Evolutionary conservation across 2,888 invertebrate species (phyloP).

Genomic region (Coenonympha glycerion): DNA sequence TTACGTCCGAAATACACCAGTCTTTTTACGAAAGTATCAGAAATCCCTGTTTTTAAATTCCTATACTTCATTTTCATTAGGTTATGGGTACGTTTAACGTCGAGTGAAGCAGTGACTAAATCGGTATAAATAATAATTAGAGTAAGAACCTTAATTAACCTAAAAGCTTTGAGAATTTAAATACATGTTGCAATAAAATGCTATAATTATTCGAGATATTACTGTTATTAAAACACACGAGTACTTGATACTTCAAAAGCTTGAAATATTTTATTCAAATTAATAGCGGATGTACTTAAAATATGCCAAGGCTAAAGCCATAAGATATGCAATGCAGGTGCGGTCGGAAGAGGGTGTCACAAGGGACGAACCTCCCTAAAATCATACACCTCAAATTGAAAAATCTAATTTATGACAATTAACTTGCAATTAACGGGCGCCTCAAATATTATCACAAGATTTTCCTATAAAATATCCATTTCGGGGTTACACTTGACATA

Average conservation of each 20-base stretch:
- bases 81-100: too few species aligned
- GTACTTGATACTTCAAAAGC: not conserved
- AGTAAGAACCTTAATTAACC: constrained; percentile 37
- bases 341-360: too few species aligned
- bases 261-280: not conserved
- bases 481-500: too few species aligned
- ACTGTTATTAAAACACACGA: not conserved
- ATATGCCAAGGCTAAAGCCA: too few species aligned
- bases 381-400: too few species aligned
- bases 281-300: too few species aligned
- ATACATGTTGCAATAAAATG: not conserved
- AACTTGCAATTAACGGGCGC: too few species aligned
- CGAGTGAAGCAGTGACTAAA: not conserved
- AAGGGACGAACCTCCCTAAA: too few species aligned
- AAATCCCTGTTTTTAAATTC: not conserved
- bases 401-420: too few species aligned
- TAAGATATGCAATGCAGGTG: too few species aligned
- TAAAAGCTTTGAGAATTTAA: constrained; percentile 30
- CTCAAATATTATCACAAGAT: too few species aligned
- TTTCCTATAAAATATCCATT: too few species aligned
- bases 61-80: not conserved
- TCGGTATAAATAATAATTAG: not conserved
- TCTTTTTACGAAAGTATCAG: constrained; percentile 17
- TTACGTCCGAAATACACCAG: constrained; percentile 48
- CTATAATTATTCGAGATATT: not conserved